Conservation (phyloP, 2,797 vertebrate genomes). For the Spheniscus humboldti region DNA sequence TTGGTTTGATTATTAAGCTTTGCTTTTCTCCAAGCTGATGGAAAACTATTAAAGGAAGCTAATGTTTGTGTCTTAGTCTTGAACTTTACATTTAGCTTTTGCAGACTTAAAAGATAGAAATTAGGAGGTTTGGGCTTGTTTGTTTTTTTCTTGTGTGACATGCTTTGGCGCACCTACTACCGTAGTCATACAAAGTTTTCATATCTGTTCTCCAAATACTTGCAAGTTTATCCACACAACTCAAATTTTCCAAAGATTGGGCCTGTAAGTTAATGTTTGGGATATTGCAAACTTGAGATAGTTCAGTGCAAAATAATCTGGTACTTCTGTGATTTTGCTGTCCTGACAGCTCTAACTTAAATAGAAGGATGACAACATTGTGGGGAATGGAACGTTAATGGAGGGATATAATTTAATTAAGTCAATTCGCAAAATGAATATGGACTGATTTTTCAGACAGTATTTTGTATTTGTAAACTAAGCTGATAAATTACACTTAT, state of each 20-base stretch:
- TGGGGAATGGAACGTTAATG: neutral
- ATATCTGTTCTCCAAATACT: neutral
- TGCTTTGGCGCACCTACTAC: neutral
- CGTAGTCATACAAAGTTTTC: neutral
- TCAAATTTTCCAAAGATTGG: neutral
- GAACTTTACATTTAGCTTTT: neutral
- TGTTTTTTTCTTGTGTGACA: neutral
- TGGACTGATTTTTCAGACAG: neutral
- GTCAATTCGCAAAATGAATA: neutral
- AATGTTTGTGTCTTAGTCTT: neutral
- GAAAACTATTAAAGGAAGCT: neutral
- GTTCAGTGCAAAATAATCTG: neutral
- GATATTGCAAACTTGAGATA: neutral
- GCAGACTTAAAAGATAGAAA: neutral
- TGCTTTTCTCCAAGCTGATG: neutral
- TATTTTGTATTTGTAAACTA: neutral
- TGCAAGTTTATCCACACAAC: neutral
- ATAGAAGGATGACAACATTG: neutral
- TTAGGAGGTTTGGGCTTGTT: neutral
- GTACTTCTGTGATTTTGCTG: neutral
- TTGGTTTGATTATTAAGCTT: neutral
- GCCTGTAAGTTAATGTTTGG: neutral
- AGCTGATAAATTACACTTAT: conserved; percentile 1
- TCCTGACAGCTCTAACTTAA: neutral
- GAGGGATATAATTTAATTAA: neutral